Evolutionary conservation across 2,797 vertebrate species (phyloP).

Genomic region (Pipistrellus pipistrellus): DNA sequence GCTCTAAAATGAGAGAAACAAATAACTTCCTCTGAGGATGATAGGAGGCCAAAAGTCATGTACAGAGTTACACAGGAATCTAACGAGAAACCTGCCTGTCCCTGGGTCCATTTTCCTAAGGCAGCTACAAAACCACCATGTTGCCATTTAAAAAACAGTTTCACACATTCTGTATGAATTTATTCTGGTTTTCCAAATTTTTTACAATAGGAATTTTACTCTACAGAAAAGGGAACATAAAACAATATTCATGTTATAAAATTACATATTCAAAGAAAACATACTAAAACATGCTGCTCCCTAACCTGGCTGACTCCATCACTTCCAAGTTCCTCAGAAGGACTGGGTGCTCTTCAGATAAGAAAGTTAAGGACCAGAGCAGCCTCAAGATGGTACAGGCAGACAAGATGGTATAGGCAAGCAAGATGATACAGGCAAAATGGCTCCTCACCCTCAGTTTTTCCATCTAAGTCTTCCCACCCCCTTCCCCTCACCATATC

Average conservation of each 20-base stretch:
- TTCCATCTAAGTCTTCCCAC: neutral
- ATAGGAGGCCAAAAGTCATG: neutral
- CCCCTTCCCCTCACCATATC: neutral
- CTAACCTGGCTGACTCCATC: neutral
- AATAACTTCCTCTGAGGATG: constrained; percentile 46
- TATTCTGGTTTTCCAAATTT: neutral
- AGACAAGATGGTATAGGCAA: neutral
- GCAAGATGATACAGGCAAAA: accelerated
- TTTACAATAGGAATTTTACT: neutral
- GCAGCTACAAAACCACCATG: neutral
- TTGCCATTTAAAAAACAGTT: neutral
- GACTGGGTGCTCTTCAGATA: neutral
- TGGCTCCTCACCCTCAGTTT: neutral
- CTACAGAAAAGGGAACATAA: neutral
- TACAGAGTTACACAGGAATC: neutral
- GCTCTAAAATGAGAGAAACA: constrained; percentile 53
- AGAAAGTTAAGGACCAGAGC: neutral
- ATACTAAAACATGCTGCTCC: neutral
- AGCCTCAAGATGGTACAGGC: neutral
- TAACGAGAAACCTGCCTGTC: neutral
- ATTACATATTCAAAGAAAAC: neutral
- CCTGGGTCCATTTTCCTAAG: neutral
- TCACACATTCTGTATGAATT: neutral
- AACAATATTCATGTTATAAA: neutral
- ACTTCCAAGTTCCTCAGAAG: neutral